Conservation (phyloP, 2,113 vertebrate species). For the Phycodurus eques region DNA sequence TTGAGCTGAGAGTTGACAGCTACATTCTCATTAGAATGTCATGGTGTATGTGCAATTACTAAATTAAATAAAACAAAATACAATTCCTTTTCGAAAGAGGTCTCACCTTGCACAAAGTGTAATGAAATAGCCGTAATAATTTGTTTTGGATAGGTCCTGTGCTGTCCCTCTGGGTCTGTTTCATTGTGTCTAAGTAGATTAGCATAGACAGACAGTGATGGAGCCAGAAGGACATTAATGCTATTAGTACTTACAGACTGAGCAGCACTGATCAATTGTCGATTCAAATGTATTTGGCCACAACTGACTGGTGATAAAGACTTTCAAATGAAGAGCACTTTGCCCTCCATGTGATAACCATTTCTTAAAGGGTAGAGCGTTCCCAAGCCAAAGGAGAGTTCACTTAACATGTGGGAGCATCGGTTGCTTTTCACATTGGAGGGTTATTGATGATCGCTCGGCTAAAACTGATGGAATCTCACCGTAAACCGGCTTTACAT, state of each 20-base stretch:
- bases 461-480: slow-evolving; percentile 40
- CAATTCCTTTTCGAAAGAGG: background rate
- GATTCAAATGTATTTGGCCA: slow-evolving; percentile 54
- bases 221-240: slow-evolving; percentile 52
- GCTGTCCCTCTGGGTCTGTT: slow-evolving; percentile 42
- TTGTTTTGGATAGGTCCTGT: slow-evolving; percentile 24
- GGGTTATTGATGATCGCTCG: slow-evolving; percentile 45
- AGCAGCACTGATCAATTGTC: slow-evolving; percentile 51
- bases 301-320: slow-evolving; percentile 69
- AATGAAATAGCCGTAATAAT: slow-evolving; percentile 3
- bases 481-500: slow-evolving; percentile 54
- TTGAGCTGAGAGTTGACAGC: background rate
- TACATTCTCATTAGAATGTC: background rate
- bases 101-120: background rate
- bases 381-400: slow-evolving; percentile 34
- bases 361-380: slow-evolving; percentile 24
- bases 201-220: slow-evolving; percentile 59
- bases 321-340: slow-evolving; percentile 66
- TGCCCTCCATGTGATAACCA: slow-evolving; percentile 62
- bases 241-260: slow-evolving; percentile 65
- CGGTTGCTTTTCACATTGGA: slow-evolving; percentile 40
- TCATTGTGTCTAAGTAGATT: slow-evolving; percentile 61
- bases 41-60: background rate
- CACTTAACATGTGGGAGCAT: slow-evolving; percentile 50
- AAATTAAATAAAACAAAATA: background rate